Evolutionary conservation across 2,113 vertebrate species (phyloP), one percentile per base, ranked within the genome.

Genomic region (Muntiacus reevesi): DNA sequence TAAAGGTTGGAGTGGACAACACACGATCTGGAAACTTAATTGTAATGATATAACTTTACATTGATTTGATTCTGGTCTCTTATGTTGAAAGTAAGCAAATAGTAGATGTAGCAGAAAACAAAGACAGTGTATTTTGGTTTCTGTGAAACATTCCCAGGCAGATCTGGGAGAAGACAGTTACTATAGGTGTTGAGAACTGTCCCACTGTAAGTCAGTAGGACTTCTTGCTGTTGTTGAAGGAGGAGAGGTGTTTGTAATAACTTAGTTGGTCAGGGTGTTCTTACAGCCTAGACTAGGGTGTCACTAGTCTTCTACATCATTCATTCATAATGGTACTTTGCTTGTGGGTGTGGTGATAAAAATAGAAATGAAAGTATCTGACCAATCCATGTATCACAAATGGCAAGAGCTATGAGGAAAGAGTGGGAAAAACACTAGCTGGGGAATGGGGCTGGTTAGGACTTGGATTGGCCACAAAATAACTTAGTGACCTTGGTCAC

Each of bases 51-150:
- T 50, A 25, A 12, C 5, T 52, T 55, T 84, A 6, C n/a, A 10
- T 87, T 57, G 64, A 64, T 71, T 95, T 92, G 47, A 90, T 96
- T 93, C 50, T 55, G 7, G 23, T 92, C 2, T 91, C 40, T 25
- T 87, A 9, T 43, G 60, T 78, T 50, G 96, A 95, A 98, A 52
- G 33, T 76, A 85, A 92, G 45, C 33, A 78, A 91, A 92, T 25
- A 79, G 36, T 33, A 83, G 43, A 74, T 91, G 17, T 36, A 55
- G 59, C 30, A 82, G 93, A 95, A 90, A 88, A n/a, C 16, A 23
- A 54, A 54, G 11, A 36, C 50, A 54, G 12, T 55, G 25, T 43
- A 23, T 76, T 91, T 71, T 91, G 11, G 12, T 90, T 84, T 79
- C 40, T 64, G 36, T 85, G 47, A 71, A 83, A 36, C 2, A 25